Evolutionary conservation across 2,797 vertebrate species (phyloP).

Genomic region (Catharus ustulatus): DNA sequence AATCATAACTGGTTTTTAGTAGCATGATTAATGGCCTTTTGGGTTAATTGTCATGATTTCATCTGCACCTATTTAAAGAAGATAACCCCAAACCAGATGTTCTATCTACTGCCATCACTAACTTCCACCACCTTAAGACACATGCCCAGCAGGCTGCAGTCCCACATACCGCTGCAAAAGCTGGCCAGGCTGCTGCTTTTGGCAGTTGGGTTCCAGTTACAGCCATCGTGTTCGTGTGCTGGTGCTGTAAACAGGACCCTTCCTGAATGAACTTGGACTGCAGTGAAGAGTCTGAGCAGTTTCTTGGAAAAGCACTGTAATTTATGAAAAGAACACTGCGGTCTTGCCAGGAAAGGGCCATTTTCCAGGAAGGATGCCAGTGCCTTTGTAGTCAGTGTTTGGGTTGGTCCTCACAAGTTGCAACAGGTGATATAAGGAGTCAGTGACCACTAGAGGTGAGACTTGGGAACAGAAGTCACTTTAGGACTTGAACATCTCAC

Average conservation of each 20-base stretch:
- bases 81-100: background rate
- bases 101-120: background rate
- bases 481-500: background rate
- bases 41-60: background rate
- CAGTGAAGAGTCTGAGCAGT: background rate
- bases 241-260: background rate
- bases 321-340: background rate
- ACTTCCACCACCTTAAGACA: background rate
- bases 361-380: background rate
- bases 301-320: background rate
- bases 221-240: rapidly evolving
- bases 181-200: background rate
- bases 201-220: background rate
- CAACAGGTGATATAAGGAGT: background rate
- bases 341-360: background rate
- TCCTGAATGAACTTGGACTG: background rate
- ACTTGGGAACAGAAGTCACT: background rate
- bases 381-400: background rate
- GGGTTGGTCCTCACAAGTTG: background rate
- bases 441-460: background rate
- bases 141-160: background rate
- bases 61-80: background rate
- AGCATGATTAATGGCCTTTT: background rate
- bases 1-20: background rate
- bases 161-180: background rate